A percentile compares a stretch with the other conserved stretches of the same genome.
Conservation (phyloP, 2,797 vertebrate genomes). For the Lycodopsis pacificus region DNA sequence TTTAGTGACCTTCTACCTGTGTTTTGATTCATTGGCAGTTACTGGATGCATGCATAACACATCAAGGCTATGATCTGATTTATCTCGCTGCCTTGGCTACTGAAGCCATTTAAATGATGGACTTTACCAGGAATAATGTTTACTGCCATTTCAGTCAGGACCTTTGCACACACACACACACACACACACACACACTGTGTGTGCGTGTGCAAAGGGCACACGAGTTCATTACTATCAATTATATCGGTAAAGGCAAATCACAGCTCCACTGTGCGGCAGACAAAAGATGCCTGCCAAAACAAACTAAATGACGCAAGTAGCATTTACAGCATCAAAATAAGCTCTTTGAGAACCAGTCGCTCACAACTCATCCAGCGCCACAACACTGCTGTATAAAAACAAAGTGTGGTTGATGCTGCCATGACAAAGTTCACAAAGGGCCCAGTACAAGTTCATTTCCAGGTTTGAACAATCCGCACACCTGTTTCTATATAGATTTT, state of each 20-base stretch:
- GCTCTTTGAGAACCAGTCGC: background rate
- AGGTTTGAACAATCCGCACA: background rate
- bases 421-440: slow-evolving; percentile 2
- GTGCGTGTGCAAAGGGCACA: slow-evolving; percentile 46
- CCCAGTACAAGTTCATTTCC: background rate
- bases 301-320: slow-evolving; percentile 35
- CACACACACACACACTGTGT: no score
- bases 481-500: background rate
- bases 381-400: background rate
- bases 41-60: slow-evolving; percentile 78
- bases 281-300: slow-evolving; percentile 35
- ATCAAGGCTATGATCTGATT: slow-evolving; percentile 79
- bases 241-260: slow-evolving; percentile 50
- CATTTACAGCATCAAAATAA: slow-evolving; percentile 37
- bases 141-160: slow-evolving; percentile 62
- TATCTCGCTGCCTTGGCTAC: slow-evolving; percentile 72
- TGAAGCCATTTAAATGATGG: slow-evolving; percentile 76
- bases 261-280: slow-evolving; percentile 32
- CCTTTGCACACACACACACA: no score
- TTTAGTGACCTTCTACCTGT: slow-evolving; percentile 83
- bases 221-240: slow-evolving; percentile 70
- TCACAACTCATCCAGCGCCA: background rate
- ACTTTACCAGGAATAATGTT: slow-evolving; percentile 69
- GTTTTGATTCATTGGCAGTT: slow-evolving; percentile 83
- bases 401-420: background rate